Evolutionary conservation across 1,140 invertebrate species (phyloP), one percentile per base, ranked within the genome.

Genomic region (Acromyrmex echinatior): DNA sequence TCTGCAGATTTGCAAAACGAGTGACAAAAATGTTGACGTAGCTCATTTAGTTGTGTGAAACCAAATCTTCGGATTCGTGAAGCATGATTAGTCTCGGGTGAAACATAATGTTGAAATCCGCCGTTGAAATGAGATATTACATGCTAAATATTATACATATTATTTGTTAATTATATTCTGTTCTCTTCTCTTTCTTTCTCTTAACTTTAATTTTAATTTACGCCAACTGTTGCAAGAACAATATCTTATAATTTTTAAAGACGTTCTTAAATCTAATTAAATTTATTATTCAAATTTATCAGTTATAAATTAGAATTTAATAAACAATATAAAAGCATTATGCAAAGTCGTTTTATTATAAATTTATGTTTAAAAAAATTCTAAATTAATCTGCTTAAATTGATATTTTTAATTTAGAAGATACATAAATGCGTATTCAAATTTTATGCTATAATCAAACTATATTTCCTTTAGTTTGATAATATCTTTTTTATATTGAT

Each of bases 61-160:
- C 84, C 88, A 45, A 90, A 90, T 89, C 78, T 82, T 79, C 18
- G 12, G 0, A 12, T 51, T 14, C 60, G 62, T 49, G 25, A 79
- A 35, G 25, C 31, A 14, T 66, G 7, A 21, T 49, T 12, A 62
- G 31, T 39, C 7, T 9, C 35, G 0, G 14, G 7, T 51, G 39
- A 35, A 65, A 6, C 35, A 5, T 56, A 2, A 25, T 28, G 10
- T 18, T 35, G 16, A 25, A 71, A 56, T 39, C 14, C 10, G 3
- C n/a, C 16, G n/a, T n/a, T n/a, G n/a, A n/a, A n/a, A 14, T 14
- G 9, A 28, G 21, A 0, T 21, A n/a, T 7, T 58, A 14, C 18
- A 5, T 45, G n/a, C 66, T 81, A 49, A 66, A 79, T 21, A 66
- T 31, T 31, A 49, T 66, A 76, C 7, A 63, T 63, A 39, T 31